These are phyloP conservation scores for Ciconia boyciana DNA, from an alignment of 2,113 vertebrate genomes.

Conservation along the genomic window DNA sequence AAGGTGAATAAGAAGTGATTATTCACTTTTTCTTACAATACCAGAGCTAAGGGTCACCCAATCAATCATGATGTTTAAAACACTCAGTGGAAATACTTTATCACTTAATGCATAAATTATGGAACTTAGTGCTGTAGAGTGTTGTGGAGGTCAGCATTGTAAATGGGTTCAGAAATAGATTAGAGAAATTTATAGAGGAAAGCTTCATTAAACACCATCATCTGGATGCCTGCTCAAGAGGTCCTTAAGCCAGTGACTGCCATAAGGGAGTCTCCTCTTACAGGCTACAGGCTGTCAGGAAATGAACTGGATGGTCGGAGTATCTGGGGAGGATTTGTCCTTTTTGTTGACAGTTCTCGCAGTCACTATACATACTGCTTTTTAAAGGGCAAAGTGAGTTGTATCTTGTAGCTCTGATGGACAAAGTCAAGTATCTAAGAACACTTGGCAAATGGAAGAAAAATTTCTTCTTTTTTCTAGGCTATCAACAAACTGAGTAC, in stretches of 20 bases:
- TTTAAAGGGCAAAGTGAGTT: background rate
- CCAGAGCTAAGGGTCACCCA: background rate
- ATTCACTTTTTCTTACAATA: background rate
- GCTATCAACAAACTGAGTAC: background rate
- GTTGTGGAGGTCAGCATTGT: background rate
- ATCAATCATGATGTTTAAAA: conserved; percentile 4
- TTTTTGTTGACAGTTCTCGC: background rate
- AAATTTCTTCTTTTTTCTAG: background rate
- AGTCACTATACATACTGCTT: background rate
- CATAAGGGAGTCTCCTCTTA: background rate
- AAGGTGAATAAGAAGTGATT: background rate
- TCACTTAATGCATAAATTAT: conserved; percentile 2
- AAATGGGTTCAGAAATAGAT: conserved; percentile 4
- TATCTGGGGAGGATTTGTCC: background rate
- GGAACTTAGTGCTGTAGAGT: background rate
- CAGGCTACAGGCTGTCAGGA: background rate
- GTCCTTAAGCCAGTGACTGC: background rate
- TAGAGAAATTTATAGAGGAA: background rate
- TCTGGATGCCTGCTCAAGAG: background rate
- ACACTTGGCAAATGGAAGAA: background rate
- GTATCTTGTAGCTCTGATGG: background rate
- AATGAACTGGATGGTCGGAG: background rate
- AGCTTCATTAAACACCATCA: background rate
- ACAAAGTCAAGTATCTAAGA: background rate
- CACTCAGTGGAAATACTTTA: background rate